Evolutionary conservation across 2,113 vertebrate species (phyloP).

Genomic region (Pygoscelis antarcticus): DNA sequence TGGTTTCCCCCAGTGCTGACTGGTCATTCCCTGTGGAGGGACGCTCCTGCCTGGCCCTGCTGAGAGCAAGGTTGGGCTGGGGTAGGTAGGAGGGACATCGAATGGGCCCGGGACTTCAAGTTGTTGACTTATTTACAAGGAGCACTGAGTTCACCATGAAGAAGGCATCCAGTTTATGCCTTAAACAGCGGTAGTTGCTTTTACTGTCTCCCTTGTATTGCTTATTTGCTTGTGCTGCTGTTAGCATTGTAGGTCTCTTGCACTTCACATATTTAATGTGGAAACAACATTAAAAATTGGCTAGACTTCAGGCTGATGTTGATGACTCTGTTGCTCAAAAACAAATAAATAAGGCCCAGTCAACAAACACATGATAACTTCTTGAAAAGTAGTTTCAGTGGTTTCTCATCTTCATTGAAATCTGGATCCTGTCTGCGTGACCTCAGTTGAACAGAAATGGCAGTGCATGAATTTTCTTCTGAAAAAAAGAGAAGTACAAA

Average conservation of each 20-base stretch:
- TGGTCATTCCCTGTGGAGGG: rapidly evolving
- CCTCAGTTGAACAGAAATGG: background rate
- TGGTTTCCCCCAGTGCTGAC: rapidly evolving
- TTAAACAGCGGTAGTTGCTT: background rate
- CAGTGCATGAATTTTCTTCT: background rate
- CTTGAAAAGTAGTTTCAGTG: background rate
- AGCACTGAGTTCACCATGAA: rapidly evolving
- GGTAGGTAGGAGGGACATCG: rapidly evolving
- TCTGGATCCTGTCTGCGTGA: background rate
- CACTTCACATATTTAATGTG: rapidly evolving
- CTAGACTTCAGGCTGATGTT: background rate
- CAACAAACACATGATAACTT: background rate
- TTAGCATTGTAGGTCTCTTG: rapidly evolving
- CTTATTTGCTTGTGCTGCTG: background rate
- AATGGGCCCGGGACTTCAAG: rapidly evolving
- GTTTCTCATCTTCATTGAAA: background rate
- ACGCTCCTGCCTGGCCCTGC: rapidly evolving
- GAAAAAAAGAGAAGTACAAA: background rate
- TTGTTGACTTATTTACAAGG: background rate
- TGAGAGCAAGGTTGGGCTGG: rapidly evolving
- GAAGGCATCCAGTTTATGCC: background rate
- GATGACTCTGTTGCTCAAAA: background rate
- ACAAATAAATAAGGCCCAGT: background rate
- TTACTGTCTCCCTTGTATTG: rapidly evolving
- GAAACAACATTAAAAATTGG: background rate